Conservation (phyloP, 2,888 invertebrate genomes). For the Boloria euphrosyne region DNA sequence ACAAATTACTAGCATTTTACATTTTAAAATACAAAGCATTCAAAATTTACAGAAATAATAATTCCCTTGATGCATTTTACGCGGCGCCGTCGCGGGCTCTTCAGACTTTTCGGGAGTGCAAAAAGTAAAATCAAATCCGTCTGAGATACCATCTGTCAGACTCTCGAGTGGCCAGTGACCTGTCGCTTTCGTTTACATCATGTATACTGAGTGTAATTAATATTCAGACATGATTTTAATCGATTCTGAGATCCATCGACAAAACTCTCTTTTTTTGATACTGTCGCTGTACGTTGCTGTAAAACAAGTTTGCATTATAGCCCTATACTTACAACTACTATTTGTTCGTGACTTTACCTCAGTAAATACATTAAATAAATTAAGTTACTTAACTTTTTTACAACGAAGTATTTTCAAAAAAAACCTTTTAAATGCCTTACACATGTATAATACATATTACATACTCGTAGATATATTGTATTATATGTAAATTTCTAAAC, state of each 20-base stretch:
- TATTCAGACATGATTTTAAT: conserved; percentile 26
- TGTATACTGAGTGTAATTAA: conserved; percentile 34
- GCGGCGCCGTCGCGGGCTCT: conserved; percentile 60
- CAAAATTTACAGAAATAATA: conserved; percentile 35
- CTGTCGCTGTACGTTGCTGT: too few relatives aligned
- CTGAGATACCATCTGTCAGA: conserved; percentile 64
- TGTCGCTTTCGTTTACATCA: conserved; percentile 46
- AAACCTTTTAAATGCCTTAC: too few relatives aligned
- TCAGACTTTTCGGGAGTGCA: conserved; percentile 64
- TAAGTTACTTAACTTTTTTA: too few relatives aligned
- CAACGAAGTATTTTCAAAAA: too few relatives aligned
- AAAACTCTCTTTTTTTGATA: neutral
- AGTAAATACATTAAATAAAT: too few relatives aligned
- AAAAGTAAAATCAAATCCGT: conserved; percentile 70
- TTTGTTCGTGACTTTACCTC: too few relatives aligned
- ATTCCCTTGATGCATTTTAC: conserved; percentile 58
- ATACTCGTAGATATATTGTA: too few relatives aligned
- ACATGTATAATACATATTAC: too few relatives aligned
- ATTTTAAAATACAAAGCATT: conserved; percentile 7
- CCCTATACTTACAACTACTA: too few relatives aligned
- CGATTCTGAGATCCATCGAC: conserved; percentile 20
- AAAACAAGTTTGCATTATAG: too few relatives aligned
- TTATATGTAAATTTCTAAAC: too few relatives aligned
- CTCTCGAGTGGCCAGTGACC: conserved; percentile 66
- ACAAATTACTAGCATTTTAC: conserved; percentile 9